phyloP scores from a whole-genome alignment of 2,888 invertebrate species.

The Dasysyrphus tricinctus region DNA sequence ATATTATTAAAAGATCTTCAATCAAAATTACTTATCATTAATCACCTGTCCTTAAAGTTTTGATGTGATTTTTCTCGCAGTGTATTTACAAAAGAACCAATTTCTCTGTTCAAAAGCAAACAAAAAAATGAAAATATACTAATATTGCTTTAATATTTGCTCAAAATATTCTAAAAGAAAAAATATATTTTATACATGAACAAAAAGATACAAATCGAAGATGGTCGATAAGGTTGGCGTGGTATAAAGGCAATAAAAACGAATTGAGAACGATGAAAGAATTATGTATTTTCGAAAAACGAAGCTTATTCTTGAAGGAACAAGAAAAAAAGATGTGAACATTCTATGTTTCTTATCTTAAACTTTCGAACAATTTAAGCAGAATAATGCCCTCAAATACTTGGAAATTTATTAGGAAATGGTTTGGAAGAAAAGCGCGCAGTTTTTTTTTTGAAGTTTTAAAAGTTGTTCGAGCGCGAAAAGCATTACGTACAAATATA shows the following conservation, averaged over 20 bases:
- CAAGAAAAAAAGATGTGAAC: background rate
- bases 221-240: slow-evolving; percentile 26
- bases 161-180: slow-evolving; percentile 29
- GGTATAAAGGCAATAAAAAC: slow-evolving; percentile 39
- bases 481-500: background rate
- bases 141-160: slow-evolving; percentile 50
- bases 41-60: background rate
- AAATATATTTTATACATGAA: slow-evolving; percentile 67
- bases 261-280: slow-evolving; percentile 19
- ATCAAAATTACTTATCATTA: too few species aligned
- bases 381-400: slow-evolving; percentile 31
- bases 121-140: slow-evolving; percentile 1
- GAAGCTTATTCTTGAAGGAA: background rate
- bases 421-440: slow-evolving; percentile 45
- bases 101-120: slow-evolving; percentile 24
- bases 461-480: background rate
- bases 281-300: slow-evolving; percentile 1
- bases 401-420: slow-evolving; percentile 49
- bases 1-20: too few species aligned
- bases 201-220: slow-evolving; percentile 55
- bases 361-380: slow-evolving; percentile 26
- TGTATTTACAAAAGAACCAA: slow-evolving; percentile 15
- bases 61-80: slow-evolving; percentile 15
- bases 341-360: slow-evolving; percentile 21
- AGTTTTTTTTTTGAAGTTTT: background rate